Base-by-base conservation (phyloP, 2,113 vertebrate species). In the Tetrao urogallus region DNA sequence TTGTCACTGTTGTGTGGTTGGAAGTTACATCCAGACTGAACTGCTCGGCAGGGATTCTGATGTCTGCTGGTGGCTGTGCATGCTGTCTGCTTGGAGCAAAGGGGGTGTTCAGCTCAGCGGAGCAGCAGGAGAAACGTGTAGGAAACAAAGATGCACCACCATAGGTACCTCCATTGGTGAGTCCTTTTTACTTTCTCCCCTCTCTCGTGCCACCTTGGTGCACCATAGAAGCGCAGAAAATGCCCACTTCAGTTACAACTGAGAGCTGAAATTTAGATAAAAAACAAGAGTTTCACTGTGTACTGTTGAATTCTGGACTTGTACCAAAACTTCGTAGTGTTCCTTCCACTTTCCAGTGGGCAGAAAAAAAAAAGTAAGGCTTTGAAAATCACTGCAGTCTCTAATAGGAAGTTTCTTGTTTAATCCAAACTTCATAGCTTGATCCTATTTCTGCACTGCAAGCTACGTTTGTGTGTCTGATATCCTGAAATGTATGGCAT, bases 21-120 rank as follows among this genome's bases (percentile, higher is more conserved):
- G 79, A 69, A 96, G 78, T 43, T 1, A 1, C 12, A 24, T 18
- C 38, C 17, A 73, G 25, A 65, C 7, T 52, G 84, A 91, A 63
- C 89, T 95, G 86, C 78, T 95, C 76, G 89, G 88, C 85, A 95
- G 85, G 71, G 85, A 80, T 82, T 70, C 27, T 0, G 79, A 95
- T 67, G 88, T 88, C 93, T 79, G 48, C 60, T 57, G 91, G 93
- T 88, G 93, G 87, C 82, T 13, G 6, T 0, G 0, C 16, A 17
- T 2, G 4, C 43, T 40, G 71, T 10, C 0, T 8, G 86, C 90
- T 82, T 32, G 73, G 66, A 72, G 86, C 76, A 10, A 73, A 61
- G 73, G 89, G 92, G 86, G 85, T 48, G 73, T 36, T n/a, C 80
- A 78, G 11, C 82, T 75, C 4, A 1, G 8, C 0, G 74, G 45